Base-by-base conservation (phyloP, 2,113 vertebrate genomes). In the Megalops atlanticus region DNA sequence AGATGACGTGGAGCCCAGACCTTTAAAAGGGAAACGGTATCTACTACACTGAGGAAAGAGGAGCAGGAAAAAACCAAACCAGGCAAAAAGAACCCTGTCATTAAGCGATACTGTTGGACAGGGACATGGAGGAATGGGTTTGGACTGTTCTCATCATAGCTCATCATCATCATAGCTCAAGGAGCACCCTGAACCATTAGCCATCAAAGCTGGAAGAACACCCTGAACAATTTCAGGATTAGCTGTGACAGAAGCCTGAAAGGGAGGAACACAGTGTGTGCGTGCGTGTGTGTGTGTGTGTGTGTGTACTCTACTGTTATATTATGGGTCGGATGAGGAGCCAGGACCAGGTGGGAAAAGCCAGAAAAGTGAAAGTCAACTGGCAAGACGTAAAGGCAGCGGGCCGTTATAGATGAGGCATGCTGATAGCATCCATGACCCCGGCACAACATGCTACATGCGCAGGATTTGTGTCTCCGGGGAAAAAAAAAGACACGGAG, bases 381-480 rank as follows among this genome's bases (percentile, higher is more conserved):
- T n/a, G 24, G 52, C 24, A 58, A 4, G 5, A 4, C 21, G 24
- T 16, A 15, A 12, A 15, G 47, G 47, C n/a, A n/a, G 58, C 39
- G 8, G 49, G 76, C 74, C 36, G 36, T 43, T 76, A 24, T 49
- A 77, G 76, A 33, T 24, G 52, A 77, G 58, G 49, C 31, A 38
- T 35, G 24, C 76, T 54, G 76, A 77, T 38, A 77, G 47, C 39
- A 52, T 52, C 43, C 74, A 76, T 38, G n/a, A n/a, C n/a, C n/a
- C n/a, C n/a, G n/a, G n/a, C 6, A 54, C 45, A n/a, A 36, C 18
- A 16, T 77, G 76, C 33, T 54, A 54, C 21, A 31, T 77, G 40
- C 16, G 76, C 45, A 77, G 76, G 39, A 77, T 58, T n/a, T n/a
- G 33, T 77, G 33, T 77, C 76, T 77, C 76, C 58, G 76, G 45